Conservation (phyloP, 2,113 vertebrate species). For the Acanthisitta chloris region DNA sequence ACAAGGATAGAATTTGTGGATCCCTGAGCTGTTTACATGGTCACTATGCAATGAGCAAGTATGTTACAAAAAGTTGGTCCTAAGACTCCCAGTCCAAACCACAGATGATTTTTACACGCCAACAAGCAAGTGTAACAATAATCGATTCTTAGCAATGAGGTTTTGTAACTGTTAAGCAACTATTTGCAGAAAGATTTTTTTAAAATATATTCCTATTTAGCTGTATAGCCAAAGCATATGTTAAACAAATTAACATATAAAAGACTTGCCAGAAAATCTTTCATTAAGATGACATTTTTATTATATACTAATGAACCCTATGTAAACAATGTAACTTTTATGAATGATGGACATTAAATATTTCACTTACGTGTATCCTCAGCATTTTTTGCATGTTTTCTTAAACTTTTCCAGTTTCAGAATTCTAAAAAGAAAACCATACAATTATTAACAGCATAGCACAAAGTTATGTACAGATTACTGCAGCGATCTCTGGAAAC, state of each 20-base stretch:
- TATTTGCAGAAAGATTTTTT: slow-evolving; percentile 73
- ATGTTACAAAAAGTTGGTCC: slow-evolving; percentile 44
- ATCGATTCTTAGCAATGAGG: slow-evolving; percentile 61
- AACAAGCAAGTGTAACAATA: slow-evolving; percentile 46
- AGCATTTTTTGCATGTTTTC: slow-evolving; percentile 79
- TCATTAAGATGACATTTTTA: slow-evolving; percentile 79
- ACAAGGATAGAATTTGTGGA: slow-evolving; percentile 35
- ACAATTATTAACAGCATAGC: not conserved
- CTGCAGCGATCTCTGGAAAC: slow-evolving; percentile 28
- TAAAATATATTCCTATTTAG: slow-evolving; percentile 72
- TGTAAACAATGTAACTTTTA: slow-evolving; percentile 82
- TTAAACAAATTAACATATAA: slow-evolving; percentile 77
- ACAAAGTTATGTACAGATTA: slow-evolving; percentile 11
- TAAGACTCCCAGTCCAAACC: slow-evolving; percentile 32
- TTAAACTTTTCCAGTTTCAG: slow-evolving; percentile 64
- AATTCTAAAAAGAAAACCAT: slow-evolving; percentile 27
- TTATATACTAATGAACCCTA: slow-evolving; percentile 78
- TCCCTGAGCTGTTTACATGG: slow-evolving; percentile 68
- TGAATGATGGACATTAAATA: slow-evolving; percentile 80
- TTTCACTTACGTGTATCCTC: slow-evolving; percentile 73
- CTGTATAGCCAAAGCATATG: slow-evolving; percentile 78
- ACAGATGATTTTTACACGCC: slow-evolving; percentile 59
- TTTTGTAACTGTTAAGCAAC: slow-evolving; percentile 70
- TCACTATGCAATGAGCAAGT: slow-evolving; percentile 77
- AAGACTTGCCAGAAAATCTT: slow-evolving; percentile 75